Conservation (phyloP, 2,113 vertebrate species). For the Melospiza georgiana region DNA sequence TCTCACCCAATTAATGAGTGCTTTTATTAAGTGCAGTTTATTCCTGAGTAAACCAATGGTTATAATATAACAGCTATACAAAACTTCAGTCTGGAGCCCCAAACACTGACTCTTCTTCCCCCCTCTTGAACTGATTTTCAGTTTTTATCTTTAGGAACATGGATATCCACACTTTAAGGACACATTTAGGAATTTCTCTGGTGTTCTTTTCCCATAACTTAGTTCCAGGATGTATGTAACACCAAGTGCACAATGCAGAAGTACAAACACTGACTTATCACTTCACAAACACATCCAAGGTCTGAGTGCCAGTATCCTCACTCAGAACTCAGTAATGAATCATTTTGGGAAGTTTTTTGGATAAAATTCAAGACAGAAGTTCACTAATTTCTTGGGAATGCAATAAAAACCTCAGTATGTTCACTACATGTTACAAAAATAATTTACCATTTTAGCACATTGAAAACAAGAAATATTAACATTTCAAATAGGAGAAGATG, state of each 20-base stretch:
- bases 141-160: neutral
- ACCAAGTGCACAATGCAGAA: accelerated
- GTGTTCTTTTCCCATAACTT: neutral
- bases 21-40: neutral
- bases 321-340: neutral
- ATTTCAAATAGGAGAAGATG: neutral
- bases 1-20: neutral
- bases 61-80: accelerated
- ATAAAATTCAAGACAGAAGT: neutral
- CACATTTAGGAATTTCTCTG: neutral
- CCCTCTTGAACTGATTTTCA: accelerated
- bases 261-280: neutral
- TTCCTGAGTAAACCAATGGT: neutral
- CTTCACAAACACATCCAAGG: accelerated
- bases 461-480: neutral
- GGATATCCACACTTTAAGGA: neutral
- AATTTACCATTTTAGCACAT: accelerated
- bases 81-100: neutral
- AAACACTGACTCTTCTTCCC: neutral
- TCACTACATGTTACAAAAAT: neutral
- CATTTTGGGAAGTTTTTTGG: neutral
- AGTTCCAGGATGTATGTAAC: neutral
- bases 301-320: neutral
- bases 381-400: neutral
- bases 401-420: accelerated